These are phyloP conservation scores for Lamellibrachia columna DNA, from an alignment of 2,888 invertebrate genomes.

Conservation along the genomic window DNA sequence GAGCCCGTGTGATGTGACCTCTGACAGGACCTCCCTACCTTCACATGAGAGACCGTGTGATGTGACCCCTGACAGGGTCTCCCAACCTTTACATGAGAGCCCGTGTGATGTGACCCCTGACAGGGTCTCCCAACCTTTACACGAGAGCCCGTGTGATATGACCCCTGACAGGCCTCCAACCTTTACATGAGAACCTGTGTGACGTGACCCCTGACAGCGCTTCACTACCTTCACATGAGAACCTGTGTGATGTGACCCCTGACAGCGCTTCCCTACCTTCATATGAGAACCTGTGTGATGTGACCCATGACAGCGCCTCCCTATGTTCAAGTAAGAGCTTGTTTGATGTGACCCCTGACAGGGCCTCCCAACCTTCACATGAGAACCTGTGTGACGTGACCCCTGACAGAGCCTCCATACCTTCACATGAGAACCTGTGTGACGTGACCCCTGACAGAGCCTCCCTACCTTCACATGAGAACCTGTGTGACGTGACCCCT, in stretches of 20 bases:
- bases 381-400: conserved; percentile 72
- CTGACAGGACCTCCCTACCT: conserved; percentile 20
- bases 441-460: conserved; percentile 86
- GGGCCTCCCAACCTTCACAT: conserved; percentile 29
- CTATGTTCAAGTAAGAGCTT: neutral
- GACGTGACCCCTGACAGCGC: too few species aligned
- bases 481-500: conserved; percentile 76
- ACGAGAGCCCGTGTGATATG: conserved; percentile 67
- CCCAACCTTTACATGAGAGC: conserved; percentile 33
- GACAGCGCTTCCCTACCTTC: too few species aligned
- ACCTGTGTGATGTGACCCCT: too few species aligned
- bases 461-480: conserved; percentile 72
- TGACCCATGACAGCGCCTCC: neutral
- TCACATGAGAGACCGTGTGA: conserved; percentile 28
- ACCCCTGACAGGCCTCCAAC: conserved; percentile 77
- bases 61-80: conserved; percentile 74
- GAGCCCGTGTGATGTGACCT: conserved; percentile 74
- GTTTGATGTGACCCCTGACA: conserved; percentile 74
- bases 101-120: conserved; percentile 78
- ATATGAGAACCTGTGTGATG: too few species aligned
- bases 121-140: conserved; percentile 77
- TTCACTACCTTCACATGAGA: too few species aligned
- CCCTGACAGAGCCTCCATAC: conserved; percentile 88
- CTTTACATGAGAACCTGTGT: too few species aligned
- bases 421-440: conserved; percentile 32